A percentile compares a stretch with the other conserved stretches of the same genome.
Conservation (phyloP, 2,888 invertebrate species). For the Acronicta alni region DNA sequence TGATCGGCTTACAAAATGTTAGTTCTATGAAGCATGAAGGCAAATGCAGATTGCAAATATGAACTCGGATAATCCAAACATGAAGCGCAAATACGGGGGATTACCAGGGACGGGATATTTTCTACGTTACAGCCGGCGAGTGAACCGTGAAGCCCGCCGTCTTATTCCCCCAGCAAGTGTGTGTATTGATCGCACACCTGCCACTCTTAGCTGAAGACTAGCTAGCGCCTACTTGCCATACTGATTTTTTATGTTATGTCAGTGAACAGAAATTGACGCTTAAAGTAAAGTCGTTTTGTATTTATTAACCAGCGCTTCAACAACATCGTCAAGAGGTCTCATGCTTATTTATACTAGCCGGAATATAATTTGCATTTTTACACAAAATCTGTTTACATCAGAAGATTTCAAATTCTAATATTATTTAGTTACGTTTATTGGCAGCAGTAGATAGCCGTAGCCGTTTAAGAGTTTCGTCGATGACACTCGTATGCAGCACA, state of each 20-base stretch:
- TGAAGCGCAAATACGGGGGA: slow-evolving; percentile 51
- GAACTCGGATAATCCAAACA: slow-evolving; percentile 55
- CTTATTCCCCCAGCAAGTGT: slow-evolving; percentile 66
- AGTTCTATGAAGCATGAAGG: slow-evolving; percentile 15
- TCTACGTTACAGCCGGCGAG: slow-evolving; percentile 38
- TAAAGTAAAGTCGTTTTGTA: background rate
- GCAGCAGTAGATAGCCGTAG: background rate
- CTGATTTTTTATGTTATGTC: slow-evolving; percentile 9
- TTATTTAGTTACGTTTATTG: slow-evolving; percentile 11
- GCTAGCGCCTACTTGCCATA: slow-evolving; percentile 3
- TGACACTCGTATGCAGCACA: slow-evolving; percentile 29
- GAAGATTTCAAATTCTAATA: too few relatives aligned
- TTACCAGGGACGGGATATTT: slow-evolving; percentile 51
- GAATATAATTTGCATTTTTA: too few relatives aligned
- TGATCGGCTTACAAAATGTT: slow-evolving; percentile 17
- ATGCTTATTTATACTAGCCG: too few relatives aligned
- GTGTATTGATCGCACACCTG: slow-evolving; percentile 67
- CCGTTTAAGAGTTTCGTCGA: slow-evolving; percentile 3
- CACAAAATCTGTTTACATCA: too few relatives aligned
- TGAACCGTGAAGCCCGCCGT: slow-evolving; percentile 46
- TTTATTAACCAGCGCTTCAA: too few relatives aligned
- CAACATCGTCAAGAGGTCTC: too few relatives aligned
- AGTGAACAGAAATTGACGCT: slow-evolving; percentile 3
- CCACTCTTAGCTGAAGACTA: slow-evolving; percentile 44
- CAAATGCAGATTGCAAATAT: slow-evolving; percentile 55